Conservation (phyloP, 2,797 vertebrate species). For the Karalla daura region DNA sequence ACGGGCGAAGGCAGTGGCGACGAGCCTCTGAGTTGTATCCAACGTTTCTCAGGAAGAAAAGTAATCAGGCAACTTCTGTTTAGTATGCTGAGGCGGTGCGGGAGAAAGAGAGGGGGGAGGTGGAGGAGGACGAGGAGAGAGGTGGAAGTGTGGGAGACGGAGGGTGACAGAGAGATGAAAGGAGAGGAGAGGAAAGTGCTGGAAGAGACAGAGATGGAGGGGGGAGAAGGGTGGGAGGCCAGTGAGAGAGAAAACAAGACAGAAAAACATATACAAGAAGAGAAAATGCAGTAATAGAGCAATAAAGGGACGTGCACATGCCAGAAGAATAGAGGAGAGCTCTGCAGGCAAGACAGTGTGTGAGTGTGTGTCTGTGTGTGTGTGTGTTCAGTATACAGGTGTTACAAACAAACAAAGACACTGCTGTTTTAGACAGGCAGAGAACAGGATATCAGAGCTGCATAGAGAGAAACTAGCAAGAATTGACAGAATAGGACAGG, state of each 20-base stretch:
- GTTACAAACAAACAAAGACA: constrained; percentile 25
- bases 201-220: constrained; percentile 17
- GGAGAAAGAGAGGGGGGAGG: constrained; percentile 38
- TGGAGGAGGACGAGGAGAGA: constrained; percentile 11
- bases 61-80: constrained; percentile 90
- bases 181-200: constrained; percentile 31
- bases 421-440: constrained; percentile 16
- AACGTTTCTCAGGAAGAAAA: constrained; percentile 84
- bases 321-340: constrained; percentile 33
- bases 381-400: constrained; percentile 1
- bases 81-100: constrained; percentile 88
- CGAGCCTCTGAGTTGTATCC: constrained; percentile 78
- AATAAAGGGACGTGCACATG: constrained; percentile 22
- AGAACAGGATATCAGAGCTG: constrained; percentile 21
- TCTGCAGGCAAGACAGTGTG: not conserved
- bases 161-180: constrained; percentile 52
- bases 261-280: constrained; percentile 50
- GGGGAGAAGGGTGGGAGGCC: constrained; percentile 24
- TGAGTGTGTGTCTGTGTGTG: not conserved
- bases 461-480: constrained; percentile 4
- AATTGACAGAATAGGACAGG: constrained; percentile 16
- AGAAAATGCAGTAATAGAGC: constrained; percentile 43
- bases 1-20: constrained; percentile 78
- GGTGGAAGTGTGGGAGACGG: constrained; percentile 48
- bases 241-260: constrained; percentile 45